These are phyloP conservation scores for Eurystomus glaucurus DNA, from an alignment of 2,797 vertebrate species.

Conservation along the genomic window DNA sequence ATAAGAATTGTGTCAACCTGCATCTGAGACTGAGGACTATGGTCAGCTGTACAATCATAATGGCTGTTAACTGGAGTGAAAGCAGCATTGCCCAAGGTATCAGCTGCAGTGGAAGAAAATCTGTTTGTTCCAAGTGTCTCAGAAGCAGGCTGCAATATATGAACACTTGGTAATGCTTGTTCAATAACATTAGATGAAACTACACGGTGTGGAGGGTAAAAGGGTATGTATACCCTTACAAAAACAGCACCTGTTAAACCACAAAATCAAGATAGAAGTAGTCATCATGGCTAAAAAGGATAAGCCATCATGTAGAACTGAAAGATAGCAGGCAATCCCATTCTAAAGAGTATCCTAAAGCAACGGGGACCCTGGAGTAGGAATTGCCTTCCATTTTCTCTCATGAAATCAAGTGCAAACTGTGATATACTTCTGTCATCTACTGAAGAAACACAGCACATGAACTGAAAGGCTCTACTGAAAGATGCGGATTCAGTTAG, in stretches of 20 bases:
- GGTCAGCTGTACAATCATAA: no score
- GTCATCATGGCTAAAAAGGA: not conserved
- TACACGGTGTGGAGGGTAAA: not conserved
- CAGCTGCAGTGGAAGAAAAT: not conserved
- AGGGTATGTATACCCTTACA: not conserved
- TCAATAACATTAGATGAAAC: not conserved
- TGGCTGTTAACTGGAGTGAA: not conserved
- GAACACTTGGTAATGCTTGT: not conserved
- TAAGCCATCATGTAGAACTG: not conserved
- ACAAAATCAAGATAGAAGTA: not conserved
- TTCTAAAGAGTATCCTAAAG: not conserved
- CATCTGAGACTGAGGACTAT: not conserved
- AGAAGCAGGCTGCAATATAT: not conserved
- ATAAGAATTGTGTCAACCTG: fast-evolving
- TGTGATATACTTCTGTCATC: not conserved
- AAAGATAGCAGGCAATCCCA: not conserved
- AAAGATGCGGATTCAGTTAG: not conserved
- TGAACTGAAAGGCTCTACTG: not conserved
- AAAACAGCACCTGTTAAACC: not conserved
- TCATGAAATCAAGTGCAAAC: not conserved
- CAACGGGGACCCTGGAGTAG: not conserved
- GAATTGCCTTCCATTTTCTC: not conserved
- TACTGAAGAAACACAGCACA: not conserved
- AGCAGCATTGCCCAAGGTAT: not conserved
- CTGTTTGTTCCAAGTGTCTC: not conserved